These are phyloP conservation scores for Margaritifera margaritifera DNA, from an alignment of 2,888 invertebrate species.

Conservation along the genomic window DNA sequence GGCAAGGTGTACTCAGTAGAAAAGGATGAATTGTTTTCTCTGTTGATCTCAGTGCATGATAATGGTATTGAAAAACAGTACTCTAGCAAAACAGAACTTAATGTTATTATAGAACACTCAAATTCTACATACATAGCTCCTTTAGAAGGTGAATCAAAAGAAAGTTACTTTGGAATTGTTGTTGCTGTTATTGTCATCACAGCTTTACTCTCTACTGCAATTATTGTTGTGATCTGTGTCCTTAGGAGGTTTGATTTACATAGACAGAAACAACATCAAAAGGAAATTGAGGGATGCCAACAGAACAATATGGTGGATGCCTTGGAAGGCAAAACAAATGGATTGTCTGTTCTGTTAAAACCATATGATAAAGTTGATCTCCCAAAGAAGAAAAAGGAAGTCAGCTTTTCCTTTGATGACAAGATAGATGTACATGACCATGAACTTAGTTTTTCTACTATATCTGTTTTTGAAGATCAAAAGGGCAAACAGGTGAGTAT, in stretches of 20 bases:
- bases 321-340: conserved; percentile 28
- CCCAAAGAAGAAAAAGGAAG: conserved; percentile 48
- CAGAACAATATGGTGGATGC: conserved; percentile 37
- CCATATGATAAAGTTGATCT: conserved; percentile 34
- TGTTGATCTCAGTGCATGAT: conserved; percentile 44
- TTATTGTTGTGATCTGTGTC: conserved; percentile 47
- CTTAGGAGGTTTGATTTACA: conserved; percentile 42
- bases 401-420: conserved; percentile 49
- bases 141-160: conserved; percentile 22
- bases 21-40: conserved; percentile 26
- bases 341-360: conserved; percentile 22
- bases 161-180: conserved; percentile 43
- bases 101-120: conserved; percentile 37
- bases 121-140: conserved; percentile 28
- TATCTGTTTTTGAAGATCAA: conserved; percentile 31
- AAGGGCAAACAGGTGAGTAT: conserved; percentile 21
- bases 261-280: conserved; percentile 29
- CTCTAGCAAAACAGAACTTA: conserved; percentile 27
- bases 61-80: conserved; percentile 33
- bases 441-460: conserved; percentile 37
- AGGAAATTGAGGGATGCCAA: conserved; percentile 37
- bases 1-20: conserved; percentile 32
- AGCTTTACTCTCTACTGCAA: conserved; percentile 40
- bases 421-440: conserved; percentile 34
- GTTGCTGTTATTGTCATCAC: conserved; percentile 42